Evolutionary conservation across 2,113 vertebrate species (phyloP).

Genomic region (Poecilia latipinna): DNA sequence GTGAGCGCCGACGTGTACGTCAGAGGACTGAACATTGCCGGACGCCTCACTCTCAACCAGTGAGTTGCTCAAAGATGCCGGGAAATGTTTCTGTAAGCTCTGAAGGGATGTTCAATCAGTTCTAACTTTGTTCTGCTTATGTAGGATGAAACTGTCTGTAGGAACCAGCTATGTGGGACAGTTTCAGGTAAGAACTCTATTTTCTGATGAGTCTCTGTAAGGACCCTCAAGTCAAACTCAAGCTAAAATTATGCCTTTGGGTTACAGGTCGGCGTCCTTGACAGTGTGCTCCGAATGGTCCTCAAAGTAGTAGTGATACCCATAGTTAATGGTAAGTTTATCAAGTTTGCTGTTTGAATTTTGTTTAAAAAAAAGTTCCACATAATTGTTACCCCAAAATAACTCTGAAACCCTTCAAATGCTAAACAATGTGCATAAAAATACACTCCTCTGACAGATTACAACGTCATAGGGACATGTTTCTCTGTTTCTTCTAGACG

Average conservation of each 20-base stretch:
- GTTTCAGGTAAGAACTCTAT: conserved; percentile 70
- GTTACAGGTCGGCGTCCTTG: conserved; percentile 67
- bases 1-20: conserved; percentile 66
- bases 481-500: no score
- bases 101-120: conserved; percentile 23
- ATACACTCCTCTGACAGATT: no score
- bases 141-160: conserved; percentile 74
- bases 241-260: background rate
- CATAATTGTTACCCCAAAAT: background rate
- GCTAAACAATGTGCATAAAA: no score
- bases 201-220: background rate
- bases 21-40: conserved; percentile 63
- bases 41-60: conserved; percentile 71
- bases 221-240: background rate
- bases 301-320: conserved; percentile 71
- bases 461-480: no score
- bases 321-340: conserved; percentile 61
- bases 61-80: conserved; percentile 49
- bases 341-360: background rate
- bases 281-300: conserved; percentile 63
- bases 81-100: conserved; percentile 8
- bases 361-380: background rate
- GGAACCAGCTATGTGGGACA: conserved; percentile 73
- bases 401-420: background rate
- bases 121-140: conserved; percentile 49